phyloP scores from a whole-genome alignment of 2,797 vertebrate species.

The Arnoldichthys spilopterus region DNA sequence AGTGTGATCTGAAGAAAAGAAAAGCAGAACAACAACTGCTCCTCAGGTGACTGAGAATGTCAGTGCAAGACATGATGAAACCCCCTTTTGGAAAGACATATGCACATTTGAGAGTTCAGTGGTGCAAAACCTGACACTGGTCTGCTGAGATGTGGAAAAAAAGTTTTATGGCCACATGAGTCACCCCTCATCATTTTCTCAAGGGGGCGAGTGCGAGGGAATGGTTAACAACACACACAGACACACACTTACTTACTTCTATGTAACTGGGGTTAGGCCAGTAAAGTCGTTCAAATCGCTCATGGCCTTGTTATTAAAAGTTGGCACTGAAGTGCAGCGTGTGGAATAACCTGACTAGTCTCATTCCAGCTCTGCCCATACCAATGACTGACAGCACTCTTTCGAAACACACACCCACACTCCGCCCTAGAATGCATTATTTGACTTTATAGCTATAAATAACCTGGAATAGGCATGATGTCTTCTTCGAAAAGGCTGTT shows the following conservation, averaged over 20 bases:
- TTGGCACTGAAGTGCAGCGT: neutral
- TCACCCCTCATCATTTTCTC: too few relatives aligned
- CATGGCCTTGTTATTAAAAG: neutral
- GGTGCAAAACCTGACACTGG: too few relatives aligned
- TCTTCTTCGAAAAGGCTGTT: slow-evolving; percentile 17
- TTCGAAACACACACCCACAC: slow-evolving; percentile 28
- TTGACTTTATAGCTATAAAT: slow-evolving; percentile 52
- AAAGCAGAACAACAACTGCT: neutral
- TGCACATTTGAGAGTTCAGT: too few relatives aligned
- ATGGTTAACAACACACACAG: neutral
- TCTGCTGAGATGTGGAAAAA: too few relatives aligned
- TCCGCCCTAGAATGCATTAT: slow-evolving; percentile 47
- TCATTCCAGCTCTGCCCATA: slow-evolving; percentile 53
- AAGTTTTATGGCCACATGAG: too few relatives aligned
- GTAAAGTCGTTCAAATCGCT: neutral
- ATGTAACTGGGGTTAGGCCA: slow-evolving; percentile 8
- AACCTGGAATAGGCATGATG: slow-evolving; percentile 21
- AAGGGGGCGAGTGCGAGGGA: too few relatives aligned
- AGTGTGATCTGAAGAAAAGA: too few relatives aligned
- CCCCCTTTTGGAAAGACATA: too few relatives aligned
- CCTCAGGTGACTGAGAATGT: too few relatives aligned
- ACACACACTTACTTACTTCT: neutral
- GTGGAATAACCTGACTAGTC: slow-evolving; percentile 38
- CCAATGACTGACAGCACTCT: slow-evolving; percentile 36
- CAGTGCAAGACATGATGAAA: too few relatives aligned